These are phyloP conservation scores for Prosopocoilus inquinatus DNA, from an alignment of 2,888 invertebrate species.

Conservation along the genomic window DNA sequence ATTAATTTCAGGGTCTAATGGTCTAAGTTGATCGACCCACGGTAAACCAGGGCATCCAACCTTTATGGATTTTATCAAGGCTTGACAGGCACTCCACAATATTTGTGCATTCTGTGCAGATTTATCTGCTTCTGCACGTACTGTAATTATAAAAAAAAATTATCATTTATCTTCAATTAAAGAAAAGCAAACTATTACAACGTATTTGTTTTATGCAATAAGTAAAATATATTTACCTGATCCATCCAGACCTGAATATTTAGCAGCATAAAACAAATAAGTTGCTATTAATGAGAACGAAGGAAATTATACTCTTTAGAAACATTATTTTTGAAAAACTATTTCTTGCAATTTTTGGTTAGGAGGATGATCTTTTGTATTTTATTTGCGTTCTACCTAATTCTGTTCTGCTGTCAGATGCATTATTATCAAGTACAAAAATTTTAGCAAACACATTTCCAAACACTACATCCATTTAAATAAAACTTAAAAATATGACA, in stretches of 20 bases:
- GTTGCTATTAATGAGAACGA: slow-evolving; percentile 2
- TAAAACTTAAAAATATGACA: slow-evolving; percentile 8
- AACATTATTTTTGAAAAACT: too few relatives aligned
- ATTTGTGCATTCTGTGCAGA: slow-evolving; percentile 79
- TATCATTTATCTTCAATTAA: too few relatives aligned
- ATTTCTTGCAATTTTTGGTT: too few relatives aligned
- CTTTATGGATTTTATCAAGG: slow-evolving; percentile 74
- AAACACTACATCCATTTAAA: slow-evolving; percentile 15
- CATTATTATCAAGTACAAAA: slow-evolving; percentile 5
- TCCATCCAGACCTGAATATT: slow-evolving; percentile 20
- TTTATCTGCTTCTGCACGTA: slow-evolving; percentile 69
- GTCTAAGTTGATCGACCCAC: slow-evolving; percentile 59
- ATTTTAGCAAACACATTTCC: slow-evolving; percentile 17
- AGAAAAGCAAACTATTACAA: not conserved
- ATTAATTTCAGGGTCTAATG: slow-evolving; percentile 66
- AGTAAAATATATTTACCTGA: slow-evolving; percentile 24
- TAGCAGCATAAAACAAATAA: slow-evolving; percentile 33
- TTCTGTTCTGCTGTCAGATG: not conserved
- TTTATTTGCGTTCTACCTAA: too few relatives aligned
- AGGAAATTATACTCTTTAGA: too few relatives aligned
- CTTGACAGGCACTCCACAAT: slow-evolving; percentile 92
- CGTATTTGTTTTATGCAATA: slow-evolving; percentile 26
- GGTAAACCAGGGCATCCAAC: slow-evolving; percentile 58
- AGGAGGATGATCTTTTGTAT: too few relatives aligned
- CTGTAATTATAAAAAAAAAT: slow-evolving; percentile 50